Evolutionary conservation across 1,140 invertebrate genomes (phyloP).

Genomic region (Drosophila ficusphila): DNA sequence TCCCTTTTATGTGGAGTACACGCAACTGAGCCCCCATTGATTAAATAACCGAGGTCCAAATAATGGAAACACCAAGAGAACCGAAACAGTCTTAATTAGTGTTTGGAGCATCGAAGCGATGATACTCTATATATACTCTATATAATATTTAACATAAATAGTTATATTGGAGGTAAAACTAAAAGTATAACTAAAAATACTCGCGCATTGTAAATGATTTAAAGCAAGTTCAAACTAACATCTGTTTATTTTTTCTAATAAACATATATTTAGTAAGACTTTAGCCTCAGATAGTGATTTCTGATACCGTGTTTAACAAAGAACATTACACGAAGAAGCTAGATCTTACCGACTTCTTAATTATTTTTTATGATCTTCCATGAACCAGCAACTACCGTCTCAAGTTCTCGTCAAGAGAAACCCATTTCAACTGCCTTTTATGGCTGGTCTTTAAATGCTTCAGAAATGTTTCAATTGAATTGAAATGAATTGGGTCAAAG

Average conservation of each 20-base stretch:
- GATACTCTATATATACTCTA: constrained; percentile 19
- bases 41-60: constrained; percentile 63
- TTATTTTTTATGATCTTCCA: constrained; percentile 75
- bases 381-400: constrained; percentile 69
- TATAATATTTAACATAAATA: not conserved
- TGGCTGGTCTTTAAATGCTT: constrained; percentile 61
- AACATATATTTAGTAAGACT: not conserved
- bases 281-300: no score
- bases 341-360: constrained; percentile 53
- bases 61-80: constrained; percentile 32
- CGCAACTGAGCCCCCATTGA: constrained; percentile 59
- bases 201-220: no score
- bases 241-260: no score
- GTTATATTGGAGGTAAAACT: no score
- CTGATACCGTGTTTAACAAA: not conserved
- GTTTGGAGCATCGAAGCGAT: not conserved
- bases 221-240: no score
- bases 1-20: constrained; percentile 34
- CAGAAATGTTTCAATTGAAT: constrained; percentile 57
- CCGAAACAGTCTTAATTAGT: not conserved
- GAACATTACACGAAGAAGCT: constrained; percentile 16
- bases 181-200: no score
- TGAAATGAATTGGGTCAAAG: constrained; percentile 69
- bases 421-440: constrained; percentile 43
- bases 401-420: constrained; percentile 19